Conservation (phyloP, 1,140 invertebrate genomes). For the Bicyclus anynana region DNA sequence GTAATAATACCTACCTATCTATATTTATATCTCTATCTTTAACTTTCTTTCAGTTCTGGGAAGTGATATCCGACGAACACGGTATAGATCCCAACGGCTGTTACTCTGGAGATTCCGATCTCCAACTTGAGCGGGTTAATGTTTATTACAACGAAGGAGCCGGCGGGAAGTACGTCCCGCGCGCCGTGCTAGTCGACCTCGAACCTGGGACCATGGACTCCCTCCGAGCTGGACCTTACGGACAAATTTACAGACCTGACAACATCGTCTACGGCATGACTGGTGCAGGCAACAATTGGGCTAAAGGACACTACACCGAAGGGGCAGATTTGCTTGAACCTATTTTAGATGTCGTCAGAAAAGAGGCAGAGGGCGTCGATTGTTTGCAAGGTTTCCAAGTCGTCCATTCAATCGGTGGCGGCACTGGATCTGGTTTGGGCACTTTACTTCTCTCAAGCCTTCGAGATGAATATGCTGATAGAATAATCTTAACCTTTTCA, state of each 20-base stretch:
- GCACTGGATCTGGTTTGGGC: conserved; percentile 90
- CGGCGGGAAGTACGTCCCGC: conserved; percentile 90
- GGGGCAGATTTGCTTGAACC: conserved; percentile 94
- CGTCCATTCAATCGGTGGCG: conserved; percentile 85
- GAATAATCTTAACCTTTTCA: conserved; percentile 91
- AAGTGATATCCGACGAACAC: conserved; percentile 90
- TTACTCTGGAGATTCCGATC: conserved; percentile 89
- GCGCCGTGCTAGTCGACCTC: conserved; percentile 92
- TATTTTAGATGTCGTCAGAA: conserved; percentile 91
- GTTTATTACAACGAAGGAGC: conserved; percentile 93
- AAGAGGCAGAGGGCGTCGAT: conserved; percentile 92
- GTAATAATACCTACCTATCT: background rate
- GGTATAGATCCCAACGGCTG: conserved; percentile 91
- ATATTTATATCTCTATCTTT: background rate
- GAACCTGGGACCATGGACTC: conserved; percentile 91
- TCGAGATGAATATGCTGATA: conserved; percentile 85
- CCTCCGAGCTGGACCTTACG: conserved; percentile 85
- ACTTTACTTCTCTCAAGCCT: conserved; percentile 82
- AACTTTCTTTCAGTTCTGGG: conserved; percentile 58
- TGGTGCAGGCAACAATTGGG: conserved; percentile 90
- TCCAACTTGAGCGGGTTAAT: conserved; percentile 91
- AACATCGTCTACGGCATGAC: conserved; percentile 84
- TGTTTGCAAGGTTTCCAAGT: conserved; percentile 85
- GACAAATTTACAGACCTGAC: conserved; percentile 92
- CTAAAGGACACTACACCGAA: conserved; percentile 96